Evolutionary conservation across 1,140 invertebrate genomes (phyloP).

Genomic region (Bactericera cockerelli): DNA sequence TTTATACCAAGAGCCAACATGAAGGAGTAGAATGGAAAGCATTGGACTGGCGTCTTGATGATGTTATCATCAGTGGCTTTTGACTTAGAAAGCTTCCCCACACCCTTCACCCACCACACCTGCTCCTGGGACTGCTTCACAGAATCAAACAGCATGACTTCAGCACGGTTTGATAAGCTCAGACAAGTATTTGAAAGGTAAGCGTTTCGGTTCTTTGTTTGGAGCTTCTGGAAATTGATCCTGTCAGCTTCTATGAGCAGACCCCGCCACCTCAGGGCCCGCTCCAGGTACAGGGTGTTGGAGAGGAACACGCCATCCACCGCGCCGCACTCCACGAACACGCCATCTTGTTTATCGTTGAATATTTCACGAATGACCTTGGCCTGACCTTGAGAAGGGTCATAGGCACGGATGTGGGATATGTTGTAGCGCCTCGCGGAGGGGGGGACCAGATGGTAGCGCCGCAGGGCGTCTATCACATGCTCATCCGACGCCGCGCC

Average conservation of each 20-base stretch:
- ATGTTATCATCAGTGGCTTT: not conserved
- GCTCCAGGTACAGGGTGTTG: constrained; percentile 28
- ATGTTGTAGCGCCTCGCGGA: not conserved
- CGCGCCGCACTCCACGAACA: constrained; percentile 29
- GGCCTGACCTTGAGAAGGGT: not conserved
- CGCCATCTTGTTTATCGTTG: constrained; percentile 22
- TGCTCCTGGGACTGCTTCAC: not conserved
- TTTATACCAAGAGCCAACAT: not conserved
- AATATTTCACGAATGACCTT: not conserved
- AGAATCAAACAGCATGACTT: not conserved
- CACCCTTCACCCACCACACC: not conserved
- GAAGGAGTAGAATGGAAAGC: constrained; percentile 1
- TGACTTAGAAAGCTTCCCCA: not conserved
- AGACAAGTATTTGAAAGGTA: constrained; percentile 23
- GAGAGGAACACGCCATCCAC: constrained; percentile 28
- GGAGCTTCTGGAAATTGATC: constrained; percentile 22
- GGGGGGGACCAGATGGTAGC: not conserved
- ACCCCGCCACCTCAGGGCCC: constrained; percentile 25
- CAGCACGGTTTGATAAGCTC: constrained; percentile 11
- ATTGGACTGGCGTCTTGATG: not conserved
- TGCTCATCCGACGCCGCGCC: not conserved
- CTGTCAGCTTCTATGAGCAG: constrained; percentile 29
- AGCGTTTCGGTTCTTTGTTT: constrained; percentile 24
- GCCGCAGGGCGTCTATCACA: not conserved
- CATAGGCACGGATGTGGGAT: not conserved